These are phyloP conservation scores for Ciconia stormi DNA, from an alignment of 2,113 vertebrate species.

Conservation along the genomic window DNA sequence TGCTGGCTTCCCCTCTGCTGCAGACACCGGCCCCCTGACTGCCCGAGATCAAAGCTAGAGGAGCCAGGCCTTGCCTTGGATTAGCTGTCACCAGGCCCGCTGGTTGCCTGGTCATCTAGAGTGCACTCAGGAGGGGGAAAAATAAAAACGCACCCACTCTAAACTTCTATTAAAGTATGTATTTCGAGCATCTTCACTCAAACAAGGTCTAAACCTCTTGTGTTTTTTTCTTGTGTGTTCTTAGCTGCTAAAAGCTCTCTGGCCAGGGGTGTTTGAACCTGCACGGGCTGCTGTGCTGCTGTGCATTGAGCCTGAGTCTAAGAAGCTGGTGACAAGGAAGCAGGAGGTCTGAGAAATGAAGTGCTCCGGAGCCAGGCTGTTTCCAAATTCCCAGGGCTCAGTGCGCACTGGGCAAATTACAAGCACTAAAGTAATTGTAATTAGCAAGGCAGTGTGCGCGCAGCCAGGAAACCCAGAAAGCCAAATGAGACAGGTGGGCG, in stretches of 20 bases:
- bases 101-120: background rate
- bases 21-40: too few species aligned
- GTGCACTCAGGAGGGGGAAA: background rate
- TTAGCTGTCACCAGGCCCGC: background rate
- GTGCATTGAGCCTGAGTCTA: background rate
- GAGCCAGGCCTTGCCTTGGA: background rate
- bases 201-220: background rate
- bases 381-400: background rate
- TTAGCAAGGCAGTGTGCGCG: accelerated
- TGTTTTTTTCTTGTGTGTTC: background rate
- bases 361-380: background rate
- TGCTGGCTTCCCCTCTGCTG: too few species aligned
- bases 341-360: background rate
- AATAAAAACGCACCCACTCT: accelerated
- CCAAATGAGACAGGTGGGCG: background rate
- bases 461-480: background rate
- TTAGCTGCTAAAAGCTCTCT: background rate
- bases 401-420: background rate
- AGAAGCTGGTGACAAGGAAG: background rate
- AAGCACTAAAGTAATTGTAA: background rate
- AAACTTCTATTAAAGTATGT: accelerated
- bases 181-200: background rate
- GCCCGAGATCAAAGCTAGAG: background rate
- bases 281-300: accelerated
- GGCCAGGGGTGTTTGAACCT: background rate